Evolutionary conservation across 2,888 invertebrate species (phyloP), one percentile per base, ranked within the genome.

Genomic region (Hirudinaria manillensis): DNA sequence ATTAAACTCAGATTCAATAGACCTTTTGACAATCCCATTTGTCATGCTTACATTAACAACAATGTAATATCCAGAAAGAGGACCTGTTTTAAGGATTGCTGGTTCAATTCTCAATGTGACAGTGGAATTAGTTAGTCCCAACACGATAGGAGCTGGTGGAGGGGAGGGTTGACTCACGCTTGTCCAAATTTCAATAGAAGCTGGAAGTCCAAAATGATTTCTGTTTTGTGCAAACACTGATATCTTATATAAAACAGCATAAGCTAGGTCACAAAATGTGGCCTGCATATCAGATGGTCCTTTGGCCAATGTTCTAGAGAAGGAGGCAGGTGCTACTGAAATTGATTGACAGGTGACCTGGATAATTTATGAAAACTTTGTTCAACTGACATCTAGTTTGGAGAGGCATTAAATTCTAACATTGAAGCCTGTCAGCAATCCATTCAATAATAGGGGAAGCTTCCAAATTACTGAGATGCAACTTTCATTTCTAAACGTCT

Each of bases 201-300:
- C 86, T 32, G 88, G 77, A 85, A 86, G 21, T 88, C 89, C 79
- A 88, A 86, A 77, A 83, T 87, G 83, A 89, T 90, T 80, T 27
- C 78, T 71, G 7, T 77, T 77, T 6, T 70, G 53, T 7, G 79
- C 79, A n/a, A 55, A 36, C 10, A 79, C 67, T 27, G 32, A 53
- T 65, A 94, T 87, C 79, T 90, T 90, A 83, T 93, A 94, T 75
- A 87, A 87, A 0, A 91, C 90, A 0, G 91, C 92, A 0, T 93
- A 90, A 78, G 90, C 89, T 2, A 94, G 83, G 45, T 85, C 84
- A 75, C 85, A 84, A 6, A 88, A 82, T 81, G 85, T 82, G 74
- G 67, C 45, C 32, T 45, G 29, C 3, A 13, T 27, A 24, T 27
- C 19, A 24, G 70, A 45, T 7, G 72, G 55, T 2, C 53, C 38